Percentiles rank a stretch among this genome's conserved stretches.
phyloP scores from a whole-genome alignment of 2,797 vertebrate species.

The Synanceia verrucosa region DNA sequence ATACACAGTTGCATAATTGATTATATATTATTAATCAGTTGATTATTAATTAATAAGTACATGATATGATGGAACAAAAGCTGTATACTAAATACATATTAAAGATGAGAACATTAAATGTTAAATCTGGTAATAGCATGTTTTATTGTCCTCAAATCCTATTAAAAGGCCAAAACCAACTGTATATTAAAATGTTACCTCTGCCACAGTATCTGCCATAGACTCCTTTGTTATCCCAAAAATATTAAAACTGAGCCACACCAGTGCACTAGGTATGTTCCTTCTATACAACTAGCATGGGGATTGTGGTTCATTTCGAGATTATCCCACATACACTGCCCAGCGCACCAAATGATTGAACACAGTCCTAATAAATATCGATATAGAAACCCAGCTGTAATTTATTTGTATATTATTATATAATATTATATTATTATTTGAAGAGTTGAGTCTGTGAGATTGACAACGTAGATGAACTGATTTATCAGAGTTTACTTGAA shows the following conservation, averaged over 20 bases:
- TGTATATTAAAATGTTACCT: not conserved
- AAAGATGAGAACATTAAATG: slow-evolving; percentile 15
- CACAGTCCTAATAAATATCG: not conserved
- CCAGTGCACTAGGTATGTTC: not conserved
- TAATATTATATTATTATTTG: too few relatives aligned
- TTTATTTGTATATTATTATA: too few relatives aligned
- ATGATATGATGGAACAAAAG: slow-evolving; percentile 2
- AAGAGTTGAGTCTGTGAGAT: not conserved
- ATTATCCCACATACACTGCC: not conserved
- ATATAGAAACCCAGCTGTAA: too few relatives aligned
- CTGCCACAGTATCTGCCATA: not conserved
- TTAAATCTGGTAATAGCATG: not conserved
- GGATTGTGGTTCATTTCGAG: not conserved
- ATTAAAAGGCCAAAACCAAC: slow-evolving; percentile 17
- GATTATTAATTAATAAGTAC: slow-evolving; percentile 5
- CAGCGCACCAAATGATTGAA: not conserved
- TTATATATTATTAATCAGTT: slow-evolving; percentile 20
- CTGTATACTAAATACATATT: not conserved
- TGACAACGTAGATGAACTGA: not conserved
- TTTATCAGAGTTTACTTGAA: not conserved
- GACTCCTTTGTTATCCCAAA: not conserved
- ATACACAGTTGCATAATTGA: slow-evolving; percentile 18
- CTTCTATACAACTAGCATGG: not conserved
- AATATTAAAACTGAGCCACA: not conserved
- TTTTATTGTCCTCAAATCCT: slow-evolving; percentile 11